Conservation (phyloP, 2,113 vertebrate species). For the Heterotis niloticus region DNA sequence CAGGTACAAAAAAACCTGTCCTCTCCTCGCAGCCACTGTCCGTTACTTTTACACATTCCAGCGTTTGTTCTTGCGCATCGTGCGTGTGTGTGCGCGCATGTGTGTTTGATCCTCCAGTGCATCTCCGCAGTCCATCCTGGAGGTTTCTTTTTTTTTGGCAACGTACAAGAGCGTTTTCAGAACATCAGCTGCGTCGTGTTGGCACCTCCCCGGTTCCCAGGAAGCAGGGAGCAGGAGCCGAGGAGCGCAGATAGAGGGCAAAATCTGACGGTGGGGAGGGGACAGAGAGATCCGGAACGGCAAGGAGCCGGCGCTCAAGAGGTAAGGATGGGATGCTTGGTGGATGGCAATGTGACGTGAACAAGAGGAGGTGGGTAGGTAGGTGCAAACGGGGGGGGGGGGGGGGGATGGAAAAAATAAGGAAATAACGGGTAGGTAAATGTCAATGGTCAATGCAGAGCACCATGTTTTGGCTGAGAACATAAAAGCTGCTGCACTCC, state of each 20-base stretch:
- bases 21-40: not conserved
- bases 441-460: not conserved
- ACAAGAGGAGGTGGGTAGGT: not conserved
- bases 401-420: not conserved
- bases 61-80: not conserved
- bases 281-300: not conserved
- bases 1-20: not conserved
- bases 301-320: not conserved
- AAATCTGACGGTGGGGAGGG: conserved; percentile 1
- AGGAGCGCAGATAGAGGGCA: not conserved
- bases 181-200: conserved; percentile 48
- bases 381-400: not conserved
- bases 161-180: conserved; percentile 65
- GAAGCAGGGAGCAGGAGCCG: not conserved
- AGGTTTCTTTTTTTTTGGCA: conserved; percentile 71
- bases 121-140: conserved; percentile 35
- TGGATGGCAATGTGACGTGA: not conserved
- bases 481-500: too few species aligned
- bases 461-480: not conserved
- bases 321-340: too few species aligned
- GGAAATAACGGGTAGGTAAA: not conserved
- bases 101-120: not conserved
- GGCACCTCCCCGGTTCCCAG: conserved; percentile 33
- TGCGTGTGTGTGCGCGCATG: too few species aligned
- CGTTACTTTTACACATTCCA: not conserved